These are phyloP conservation scores for Thalassophryne amazonica DNA, from an alignment of 2,797 vertebrate genomes.

Conservation along the genomic window DNA sequence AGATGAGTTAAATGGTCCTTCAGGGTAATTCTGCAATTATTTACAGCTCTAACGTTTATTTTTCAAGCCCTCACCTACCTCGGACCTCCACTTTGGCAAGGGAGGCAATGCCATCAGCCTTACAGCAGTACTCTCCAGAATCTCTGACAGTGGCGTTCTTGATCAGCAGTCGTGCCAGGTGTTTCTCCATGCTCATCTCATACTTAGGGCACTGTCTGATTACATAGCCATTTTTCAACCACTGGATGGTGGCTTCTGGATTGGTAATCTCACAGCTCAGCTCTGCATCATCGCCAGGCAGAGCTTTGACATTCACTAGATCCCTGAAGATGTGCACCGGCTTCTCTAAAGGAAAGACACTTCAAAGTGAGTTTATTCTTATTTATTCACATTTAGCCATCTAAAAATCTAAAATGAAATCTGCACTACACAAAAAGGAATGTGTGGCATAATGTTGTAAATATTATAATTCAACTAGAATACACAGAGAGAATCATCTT, in stretches of 20 bases:
- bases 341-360: constrained; percentile 76
- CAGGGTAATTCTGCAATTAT: too few species aligned
- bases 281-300: constrained; percentile 82
- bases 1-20: too few species aligned
- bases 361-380: too few species aligned
- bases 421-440: too few species aligned
- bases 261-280: constrained; percentile 90
- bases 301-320: constrained; percentile 77
- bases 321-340: constrained; percentile 82
- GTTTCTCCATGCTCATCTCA: constrained; percentile 77
- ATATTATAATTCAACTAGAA: neutral
- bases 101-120: constrained; percentile 80
- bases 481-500: neutral
- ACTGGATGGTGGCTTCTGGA: constrained; percentile 78
- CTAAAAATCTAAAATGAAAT: neutral
- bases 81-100: constrained; percentile 84
- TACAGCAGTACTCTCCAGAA: constrained; percentile 89
- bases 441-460: neutral
- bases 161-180: constrained; percentile 77
- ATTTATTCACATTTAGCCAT: neutral
- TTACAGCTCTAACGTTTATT: neutral
- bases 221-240: constrained; percentile 87
- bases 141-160: constrained; percentile 80
- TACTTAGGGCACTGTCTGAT: constrained; percentile 85
- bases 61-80: constrained; percentile 68